Percentiles rank a stretch among this genome's conserved stretches.
These are phyloP conservation scores for Aphaenogaster rudis DNA, from an alignment of 1,140 invertebrate species.

Conservation along the genomic window DNA sequence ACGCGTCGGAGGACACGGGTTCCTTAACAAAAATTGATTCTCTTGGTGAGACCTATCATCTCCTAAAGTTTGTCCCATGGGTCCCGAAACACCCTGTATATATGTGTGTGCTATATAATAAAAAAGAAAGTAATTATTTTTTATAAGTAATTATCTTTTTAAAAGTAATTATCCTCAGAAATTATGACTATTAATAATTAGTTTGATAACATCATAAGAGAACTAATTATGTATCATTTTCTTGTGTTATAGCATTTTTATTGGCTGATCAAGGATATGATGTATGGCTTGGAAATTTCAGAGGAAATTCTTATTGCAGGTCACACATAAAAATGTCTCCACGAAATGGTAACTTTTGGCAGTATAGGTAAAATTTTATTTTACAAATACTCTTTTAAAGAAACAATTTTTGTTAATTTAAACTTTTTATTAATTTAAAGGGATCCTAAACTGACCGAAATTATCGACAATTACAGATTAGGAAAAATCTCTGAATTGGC, in stretches of 20 bases:
- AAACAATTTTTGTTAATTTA: background rate
- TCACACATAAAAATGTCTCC: conserved; percentile 81
- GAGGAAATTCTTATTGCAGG: conserved; percentile 87
- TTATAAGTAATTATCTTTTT: too few relatives aligned
- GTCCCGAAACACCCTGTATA: too few relatives aligned
- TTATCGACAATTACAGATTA: too few relatives aligned
- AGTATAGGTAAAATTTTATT: conserved; percentile 50
- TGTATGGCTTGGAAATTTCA: conserved; percentile 89
- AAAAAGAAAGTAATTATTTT: too few relatives aligned
- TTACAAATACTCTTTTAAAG: background rate
- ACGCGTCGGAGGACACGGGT: too few relatives aligned
- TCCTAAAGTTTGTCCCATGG: too few relatives aligned
- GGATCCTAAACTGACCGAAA: too few relatives aligned
- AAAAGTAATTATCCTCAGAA: too few relatives aligned
- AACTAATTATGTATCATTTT: conserved; percentile 1
- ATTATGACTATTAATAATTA: background rate
- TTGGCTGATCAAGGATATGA: conserved; percentile 91
- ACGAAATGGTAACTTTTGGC: conserved; percentile 67
- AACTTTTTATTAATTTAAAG: background rate
- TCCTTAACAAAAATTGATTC: too few relatives aligned
- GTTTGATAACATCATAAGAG: background rate
- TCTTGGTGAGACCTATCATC: too few relatives aligned
- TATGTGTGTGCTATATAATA: too few relatives aligned
- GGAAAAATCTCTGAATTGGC: too few relatives aligned
- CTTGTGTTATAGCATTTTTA: conserved; percentile 81